Conservation (phyloP, 2,888 invertebrate species). For the Macrophya alboannulata region DNA sequence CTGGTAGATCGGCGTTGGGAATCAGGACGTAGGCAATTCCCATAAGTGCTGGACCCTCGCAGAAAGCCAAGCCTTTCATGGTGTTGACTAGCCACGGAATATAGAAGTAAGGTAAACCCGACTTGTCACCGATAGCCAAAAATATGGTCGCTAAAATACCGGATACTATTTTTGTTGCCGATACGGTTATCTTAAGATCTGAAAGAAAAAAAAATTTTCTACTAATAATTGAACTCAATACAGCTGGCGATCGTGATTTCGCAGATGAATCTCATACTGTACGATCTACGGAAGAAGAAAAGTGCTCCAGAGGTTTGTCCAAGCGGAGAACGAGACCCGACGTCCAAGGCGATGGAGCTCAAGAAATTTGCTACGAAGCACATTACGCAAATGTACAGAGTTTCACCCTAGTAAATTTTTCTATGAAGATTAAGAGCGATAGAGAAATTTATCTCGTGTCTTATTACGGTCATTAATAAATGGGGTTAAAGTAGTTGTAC, state of each 20-base stretch:
- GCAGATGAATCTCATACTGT: background rate
- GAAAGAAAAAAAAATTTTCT: conserved; percentile 32
- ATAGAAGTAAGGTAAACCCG: conserved; percentile 69
- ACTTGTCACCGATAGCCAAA: conserved; percentile 67
- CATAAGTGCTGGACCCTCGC: conserved; percentile 70
- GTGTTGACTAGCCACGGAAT: conserved; percentile 72
- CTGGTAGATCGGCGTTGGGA: conserved; percentile 66
- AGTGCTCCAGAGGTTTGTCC: conserved; percentile 60
- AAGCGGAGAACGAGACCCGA: conserved; percentile 65
- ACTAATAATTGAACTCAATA: background rate
- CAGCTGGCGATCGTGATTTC: background rate
- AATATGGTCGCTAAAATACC: conserved; percentile 69
- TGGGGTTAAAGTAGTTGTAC: conserved; percentile 25
- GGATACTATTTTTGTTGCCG: conserved; percentile 65
- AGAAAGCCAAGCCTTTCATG: conserved; percentile 68
- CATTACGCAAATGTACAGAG: conserved; percentile 66
- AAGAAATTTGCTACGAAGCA: conserved; percentile 70
- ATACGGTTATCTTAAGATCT: conserved; percentile 70
- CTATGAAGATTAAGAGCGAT: background rate
- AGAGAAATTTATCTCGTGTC: background rate
- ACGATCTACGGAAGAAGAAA: conserved; percentile 27
- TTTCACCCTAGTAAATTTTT: conserved; percentile 62
- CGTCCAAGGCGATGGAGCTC: conserved; percentile 69
- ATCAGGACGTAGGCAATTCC: conserved; percentile 65
- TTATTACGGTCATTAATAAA: background rate